phyloP scores from a whole-genome alignment of 2,888 invertebrate species.

The Cryptosula pallasiana region DNA sequence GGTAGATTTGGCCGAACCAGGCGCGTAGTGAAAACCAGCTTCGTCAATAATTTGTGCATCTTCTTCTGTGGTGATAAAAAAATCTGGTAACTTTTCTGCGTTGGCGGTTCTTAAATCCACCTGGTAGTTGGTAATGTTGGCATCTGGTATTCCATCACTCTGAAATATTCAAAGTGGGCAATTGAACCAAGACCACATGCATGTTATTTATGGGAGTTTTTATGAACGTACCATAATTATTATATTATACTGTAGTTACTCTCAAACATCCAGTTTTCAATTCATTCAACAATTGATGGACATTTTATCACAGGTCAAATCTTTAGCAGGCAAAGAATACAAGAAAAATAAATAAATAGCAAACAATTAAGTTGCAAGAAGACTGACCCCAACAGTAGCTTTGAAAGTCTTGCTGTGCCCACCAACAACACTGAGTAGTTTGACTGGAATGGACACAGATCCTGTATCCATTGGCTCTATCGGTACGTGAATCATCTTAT shows the following conservation, averaged over 20 bases:
- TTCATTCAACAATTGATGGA: too few relatives aligned
- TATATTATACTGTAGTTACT: too few relatives aligned
- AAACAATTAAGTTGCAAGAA: too few relatives aligned
- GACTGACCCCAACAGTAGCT: neutral
- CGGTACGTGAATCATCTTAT: neutral
- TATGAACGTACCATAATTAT: too few relatives aligned
- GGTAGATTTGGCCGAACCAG: slow-evolving; percentile 75
- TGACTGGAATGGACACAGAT: neutral
- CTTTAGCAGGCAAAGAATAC: too few relatives aligned
- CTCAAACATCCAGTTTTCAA: too few relatives aligned
- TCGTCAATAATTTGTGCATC: slow-evolving; percentile 84
- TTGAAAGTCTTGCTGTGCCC: neutral
- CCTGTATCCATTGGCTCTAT: neutral
- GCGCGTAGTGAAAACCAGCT: slow-evolving; percentile 83
- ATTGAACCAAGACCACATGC: too few relatives aligned
- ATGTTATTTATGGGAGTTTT: too few relatives aligned
- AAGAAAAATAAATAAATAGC: too few relatives aligned
- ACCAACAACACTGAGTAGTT: neutral
- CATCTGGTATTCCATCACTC: neutral
- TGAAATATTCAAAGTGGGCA: neutral
- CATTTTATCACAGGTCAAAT: too few relatives aligned
- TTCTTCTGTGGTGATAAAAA: slow-evolving; percentile 92
- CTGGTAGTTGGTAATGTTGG: slow-evolving; percentile 16
- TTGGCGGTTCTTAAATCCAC: slow-evolving; percentile 25
- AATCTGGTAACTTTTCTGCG: slow-evolving; percentile 81